Base-by-base conservation (phyloP, 2,113 vertebrate species). In the Vulpes lagopus region DNA sequence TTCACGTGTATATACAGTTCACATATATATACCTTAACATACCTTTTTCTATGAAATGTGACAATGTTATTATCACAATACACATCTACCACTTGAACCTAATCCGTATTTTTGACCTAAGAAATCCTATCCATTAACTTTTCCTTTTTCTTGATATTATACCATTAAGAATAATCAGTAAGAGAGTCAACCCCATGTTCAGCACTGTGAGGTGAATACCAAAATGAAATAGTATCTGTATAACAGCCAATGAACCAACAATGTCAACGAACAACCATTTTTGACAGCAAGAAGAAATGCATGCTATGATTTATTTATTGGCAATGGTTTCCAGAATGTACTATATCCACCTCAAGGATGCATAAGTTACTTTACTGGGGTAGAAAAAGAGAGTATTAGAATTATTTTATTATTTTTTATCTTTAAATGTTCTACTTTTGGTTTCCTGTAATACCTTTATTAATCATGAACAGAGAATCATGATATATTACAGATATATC, bases 341-440 rank as follows among this genome's bases (percentile, higher is more conserved):
- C 55, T 22, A 1, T 27, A 16, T 64, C 12, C 5, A 64, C 8
- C 43, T 5, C 3, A 55, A 22, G 12, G 60, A 49, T 79, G 17
- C 49, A n/a, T n/a, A n/a, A n/a, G n/a, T n/a, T n/a, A n/a, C n/a
- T n/a, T n/a, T n/a, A n/a, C n/a, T n/a, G n/a, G n/a, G 55, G 7
- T 79, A 9, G 51, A 62, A 84, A 94, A 89, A 57, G 12, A 64
- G 92, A 74, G 74, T 89, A 43, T 4, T 81, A 19, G 0, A 65
- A 62, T 91, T 80, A 84, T 25, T 69, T 1, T 91, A 64, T 86
- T 43, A 19, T 49, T 30, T 92, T 94, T 93, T 51, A 43, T 2
- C 12, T 16, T 32, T 25, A 73, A 15, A 60, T 89, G 83, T 89
- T 60, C 25, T 97, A 38, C 43, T 81, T 86, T 89, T 95, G 71